Evolutionary conservation across 2,888 invertebrate species (phyloP).

Genomic region (Fissipunctia ypsillon): DNA sequence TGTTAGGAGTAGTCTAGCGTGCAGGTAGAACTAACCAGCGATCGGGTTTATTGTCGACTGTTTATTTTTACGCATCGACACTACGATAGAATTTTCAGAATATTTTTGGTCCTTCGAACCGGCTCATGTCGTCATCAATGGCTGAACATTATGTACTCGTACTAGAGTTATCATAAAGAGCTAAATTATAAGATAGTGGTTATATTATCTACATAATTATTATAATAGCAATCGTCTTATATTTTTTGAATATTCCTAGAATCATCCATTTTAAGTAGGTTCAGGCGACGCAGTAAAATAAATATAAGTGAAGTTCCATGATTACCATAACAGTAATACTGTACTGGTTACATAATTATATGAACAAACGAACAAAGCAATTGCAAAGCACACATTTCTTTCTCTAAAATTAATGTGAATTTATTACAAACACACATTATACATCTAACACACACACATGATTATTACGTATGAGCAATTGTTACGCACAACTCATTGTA

Average conservation of each 20-base stretch:
- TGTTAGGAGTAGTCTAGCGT: neutral
- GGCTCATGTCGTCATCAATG: neutral
- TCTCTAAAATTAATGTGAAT: constrained; percentile 7
- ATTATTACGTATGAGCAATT: constrained; percentile 31
- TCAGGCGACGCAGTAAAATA: too few relatives aligned
- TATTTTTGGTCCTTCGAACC: constrained; percentile 6
- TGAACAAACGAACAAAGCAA: constrained; percentile 7
- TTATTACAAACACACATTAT: neutral
- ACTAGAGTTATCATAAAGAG: neutral
- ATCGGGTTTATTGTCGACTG: neutral
- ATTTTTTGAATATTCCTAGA: neutral
- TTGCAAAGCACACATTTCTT: neutral
- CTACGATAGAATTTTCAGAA: too few relatives aligned
- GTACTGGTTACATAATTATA: neutral
- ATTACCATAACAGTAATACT: neutral
- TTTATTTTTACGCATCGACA: neutral
- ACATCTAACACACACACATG: neutral
- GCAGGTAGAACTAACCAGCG: neutral
- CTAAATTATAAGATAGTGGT: neutral
- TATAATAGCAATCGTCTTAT: neutral
- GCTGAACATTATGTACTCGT: too few relatives aligned
- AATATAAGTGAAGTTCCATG: neutral
- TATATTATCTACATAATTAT: neutral
- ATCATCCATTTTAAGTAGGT: neutral
- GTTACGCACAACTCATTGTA: constrained; percentile 4